Evolutionary conservation across 2,113 vertebrate species (phyloP).

Genomic region (Centropristis striata): DNA sequence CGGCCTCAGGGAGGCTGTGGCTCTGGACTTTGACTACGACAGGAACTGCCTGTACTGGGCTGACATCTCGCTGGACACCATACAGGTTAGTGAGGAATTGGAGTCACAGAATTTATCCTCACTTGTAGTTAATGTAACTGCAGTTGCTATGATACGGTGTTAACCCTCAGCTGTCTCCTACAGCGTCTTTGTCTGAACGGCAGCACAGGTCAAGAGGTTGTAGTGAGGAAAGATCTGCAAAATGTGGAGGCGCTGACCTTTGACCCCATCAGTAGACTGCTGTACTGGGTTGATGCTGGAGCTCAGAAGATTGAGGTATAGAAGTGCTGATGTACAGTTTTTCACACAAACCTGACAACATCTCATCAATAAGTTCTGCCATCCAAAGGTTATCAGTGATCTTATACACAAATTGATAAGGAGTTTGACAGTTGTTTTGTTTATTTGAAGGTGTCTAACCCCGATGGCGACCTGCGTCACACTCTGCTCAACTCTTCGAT

Average conservation of each 20-base stretch:
- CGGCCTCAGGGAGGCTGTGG: constrained; percentile 91
- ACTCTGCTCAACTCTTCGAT: constrained; percentile 92
- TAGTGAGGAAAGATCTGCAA: constrained; percentile 91
- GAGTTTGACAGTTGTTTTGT: neutral
- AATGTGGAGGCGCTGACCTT: constrained; percentile 97
- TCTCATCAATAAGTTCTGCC: too few species aligned
- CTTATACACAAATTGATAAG: neutral
- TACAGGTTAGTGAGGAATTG: constrained; percentile 79
- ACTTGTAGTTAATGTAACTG: neutral
- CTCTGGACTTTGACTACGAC: constrained; percentile 97
- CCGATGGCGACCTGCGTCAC: constrained; percentile 93
- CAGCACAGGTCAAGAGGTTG: constrained; percentile 94
- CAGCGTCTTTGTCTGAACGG: constrained; percentile 97
- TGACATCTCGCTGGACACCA: constrained; percentile 93
- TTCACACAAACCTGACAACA: too few species aligned
- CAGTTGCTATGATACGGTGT: neutral
- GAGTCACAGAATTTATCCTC: too few species aligned
- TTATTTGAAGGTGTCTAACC: constrained; percentile 90
- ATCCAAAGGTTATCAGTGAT: too few species aligned
- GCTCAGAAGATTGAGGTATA: constrained; percentile 96
- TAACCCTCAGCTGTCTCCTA: neutral
- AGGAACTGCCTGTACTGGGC: constrained; percentile 98
- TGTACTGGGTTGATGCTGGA: constrained; percentile 98
- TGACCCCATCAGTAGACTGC: constrained; percentile 93
- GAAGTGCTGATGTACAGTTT: neutral